These are phyloP conservation scores for Danio jaintianensis DNA, from an alignment of 2,797 vertebrate species.

Conservation along the genomic window DNA sequence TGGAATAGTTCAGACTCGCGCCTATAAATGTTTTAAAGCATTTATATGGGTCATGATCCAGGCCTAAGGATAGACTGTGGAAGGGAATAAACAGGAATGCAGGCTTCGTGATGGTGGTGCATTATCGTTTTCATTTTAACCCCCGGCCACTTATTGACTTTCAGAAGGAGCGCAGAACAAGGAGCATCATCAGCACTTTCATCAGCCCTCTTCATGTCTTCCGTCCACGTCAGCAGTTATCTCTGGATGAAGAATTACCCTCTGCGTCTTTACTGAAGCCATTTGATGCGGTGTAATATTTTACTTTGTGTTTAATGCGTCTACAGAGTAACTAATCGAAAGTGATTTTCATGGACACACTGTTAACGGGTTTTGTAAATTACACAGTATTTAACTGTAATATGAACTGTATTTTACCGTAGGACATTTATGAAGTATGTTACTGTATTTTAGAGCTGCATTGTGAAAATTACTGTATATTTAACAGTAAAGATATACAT, in stretches of 20 bases:
- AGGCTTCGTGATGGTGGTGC: background rate
- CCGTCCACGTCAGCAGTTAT: constrained; percentile 19
- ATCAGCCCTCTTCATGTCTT: constrained; percentile 21
- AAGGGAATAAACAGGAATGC: constrained; percentile 34
- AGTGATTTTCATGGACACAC: too few relatives aligned
- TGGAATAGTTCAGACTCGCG: constrained; percentile 38
- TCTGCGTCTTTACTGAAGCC: background rate
- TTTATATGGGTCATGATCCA: constrained; percentile 57
- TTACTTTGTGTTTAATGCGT: background rate
- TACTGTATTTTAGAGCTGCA: too few relatives aligned
- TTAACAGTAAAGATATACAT: too few relatives aligned
- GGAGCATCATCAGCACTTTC: constrained; percentile 29
- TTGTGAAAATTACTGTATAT: too few relatives aligned
- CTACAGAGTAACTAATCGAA: too few relatives aligned
- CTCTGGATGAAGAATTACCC: background rate
- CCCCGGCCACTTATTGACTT: constrained; percentile 43
- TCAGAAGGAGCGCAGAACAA: background rate
- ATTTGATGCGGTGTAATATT: background rate
- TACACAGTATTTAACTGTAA: too few relatives aligned
- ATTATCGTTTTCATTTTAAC: constrained; percentile 48
- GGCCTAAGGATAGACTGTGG: constrained; percentile 28
- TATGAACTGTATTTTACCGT: too few relatives aligned
- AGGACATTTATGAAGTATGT: too few relatives aligned
- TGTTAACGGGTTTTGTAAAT: too few relatives aligned
- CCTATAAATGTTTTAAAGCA: constrained; percentile 54